Base-by-base conservation (phyloP, 92 coral and sea anemone genomes). In the Palythoa heliodiscus region DNA sequence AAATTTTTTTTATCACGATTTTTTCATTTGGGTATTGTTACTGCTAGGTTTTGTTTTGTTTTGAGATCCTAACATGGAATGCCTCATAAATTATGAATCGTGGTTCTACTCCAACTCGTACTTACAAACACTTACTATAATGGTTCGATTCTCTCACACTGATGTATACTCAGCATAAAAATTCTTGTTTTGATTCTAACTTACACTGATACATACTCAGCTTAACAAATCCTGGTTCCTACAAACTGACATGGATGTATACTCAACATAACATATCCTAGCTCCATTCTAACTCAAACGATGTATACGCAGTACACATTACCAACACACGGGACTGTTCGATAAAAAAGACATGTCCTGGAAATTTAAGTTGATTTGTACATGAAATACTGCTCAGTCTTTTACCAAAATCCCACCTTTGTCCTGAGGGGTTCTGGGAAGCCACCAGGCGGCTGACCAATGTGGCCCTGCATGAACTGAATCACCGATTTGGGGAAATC, bases 351-450 rank as follows among this genome's bases (percentile, higher is more conserved):
- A 57, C 11, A 57, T 15, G n/a, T 15, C 60, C 11, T 54, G 16
- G 16, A 52, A 29, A 29, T 29, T 29, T 29, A 29, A 29, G 35
- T 29, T 29, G 35, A 29, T 29, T 29, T 29, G 35, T 29, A 1
- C 35, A 29, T 29, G 1, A 25, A 39, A 47, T 2, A 14, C 13
- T 5, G 55, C 52, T 73, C 10, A 7, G 22, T 4, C 2, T 20
- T 73, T 10, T 58, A 43, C 38, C 5, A 4, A 22, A 5, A 52
- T 70, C 87, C 15, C 74, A 96, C 99, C 95, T 96, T 91, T 19
- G 97, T 86, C 86, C 99, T 93, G 24, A 96, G 95, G 1, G 99
- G 99, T 74, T 96, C 99, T 4, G 99, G 99, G 88, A 96, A 96
- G 43, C 99, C 99, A 15, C 98, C 99, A 38, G 95, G 92, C 2